These are phyloP conservation scores for Polia nebulosa DNA, from an alignment of 2,888 invertebrate species.

Conservation along the genomic window DNA sequence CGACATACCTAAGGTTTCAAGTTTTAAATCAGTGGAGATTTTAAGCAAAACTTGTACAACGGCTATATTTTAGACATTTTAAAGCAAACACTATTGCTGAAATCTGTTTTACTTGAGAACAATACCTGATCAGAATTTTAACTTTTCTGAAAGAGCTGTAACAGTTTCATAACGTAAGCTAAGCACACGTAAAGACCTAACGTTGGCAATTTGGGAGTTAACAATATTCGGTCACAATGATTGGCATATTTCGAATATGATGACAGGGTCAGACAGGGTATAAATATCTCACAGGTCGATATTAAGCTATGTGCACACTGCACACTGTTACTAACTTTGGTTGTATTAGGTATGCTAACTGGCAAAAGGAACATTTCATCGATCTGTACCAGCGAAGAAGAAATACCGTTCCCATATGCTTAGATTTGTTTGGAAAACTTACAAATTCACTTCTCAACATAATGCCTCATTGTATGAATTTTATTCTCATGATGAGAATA, in stretches of 20 bases:
- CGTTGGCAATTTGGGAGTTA: neutral
- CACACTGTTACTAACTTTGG: too few relatives aligned
- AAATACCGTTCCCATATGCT: slow-evolving; percentile 3
- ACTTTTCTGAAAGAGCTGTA: slow-evolving; percentile 1
- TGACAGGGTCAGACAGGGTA: neutral
- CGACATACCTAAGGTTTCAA: neutral
- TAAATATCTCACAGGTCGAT: neutral
- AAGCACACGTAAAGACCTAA: neutral
- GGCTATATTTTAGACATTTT: slow-evolving; percentile 31
- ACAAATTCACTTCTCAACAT: neutral
- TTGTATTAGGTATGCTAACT: too few relatives aligned
- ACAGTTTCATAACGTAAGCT: slow-evolving; percentile 6
- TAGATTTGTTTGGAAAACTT: slow-evolving; percentile 9
- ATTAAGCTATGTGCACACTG: neutral
- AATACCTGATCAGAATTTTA: neutral
- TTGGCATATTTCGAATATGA: neutral
- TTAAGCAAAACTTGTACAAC: slow-evolving; percentile 28
- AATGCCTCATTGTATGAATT: neutral
- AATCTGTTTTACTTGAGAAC: neutral
- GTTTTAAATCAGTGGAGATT: slow-evolving; percentile 19
- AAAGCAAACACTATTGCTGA: slow-evolving; percentile 19
- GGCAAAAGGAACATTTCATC: too few relatives aligned
- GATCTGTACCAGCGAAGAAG: too few relatives aligned
- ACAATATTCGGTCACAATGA: slow-evolving; percentile 4
- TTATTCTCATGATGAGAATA: slow-evolving; percentile 6